Percentiles rank a stretch among this genome's conserved stretches.
Conservation (phyloP, 92 coral and sea anemone species). For the Galaxea fascicularis region DNA sequence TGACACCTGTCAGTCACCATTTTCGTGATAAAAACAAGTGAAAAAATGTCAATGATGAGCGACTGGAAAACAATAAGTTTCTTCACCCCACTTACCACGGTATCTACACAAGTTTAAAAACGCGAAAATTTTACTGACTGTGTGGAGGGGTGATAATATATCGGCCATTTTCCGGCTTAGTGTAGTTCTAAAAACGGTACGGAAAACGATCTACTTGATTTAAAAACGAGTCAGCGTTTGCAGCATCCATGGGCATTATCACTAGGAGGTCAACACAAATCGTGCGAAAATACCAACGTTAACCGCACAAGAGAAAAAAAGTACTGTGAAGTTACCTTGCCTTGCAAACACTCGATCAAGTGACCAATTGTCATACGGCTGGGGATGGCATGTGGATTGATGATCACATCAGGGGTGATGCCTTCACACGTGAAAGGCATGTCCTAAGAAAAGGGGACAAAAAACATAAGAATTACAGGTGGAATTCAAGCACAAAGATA, state of each 20-base stretch:
- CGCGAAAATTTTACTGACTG: no score
- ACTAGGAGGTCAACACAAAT: no score
- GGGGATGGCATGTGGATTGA: constrained; percentile 99
- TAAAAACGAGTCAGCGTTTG: no score
- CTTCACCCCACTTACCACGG: not conserved
- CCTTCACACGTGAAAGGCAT: constrained; percentile 99
- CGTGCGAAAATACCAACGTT: no score
- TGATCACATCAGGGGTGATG: constrained; percentile 94
- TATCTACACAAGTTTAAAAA: not conserved
- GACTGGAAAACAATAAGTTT: not conserved
- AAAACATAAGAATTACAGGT: not conserved
- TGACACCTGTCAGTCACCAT: constrained; percentile 76
- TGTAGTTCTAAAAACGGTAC: no score
- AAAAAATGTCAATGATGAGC: not conserved
- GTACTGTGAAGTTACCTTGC: constrained; percentile 71
- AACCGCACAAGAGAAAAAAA: no score
- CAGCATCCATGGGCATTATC: no score
- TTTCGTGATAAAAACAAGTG: not conserved
- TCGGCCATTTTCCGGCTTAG: no score
- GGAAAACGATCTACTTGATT: no score
- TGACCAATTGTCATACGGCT: constrained; percentile 99
- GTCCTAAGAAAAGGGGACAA: constrained; percentile 51
- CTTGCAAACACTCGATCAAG: constrained; percentile 97
- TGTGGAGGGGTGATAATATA: no score
- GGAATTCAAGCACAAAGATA: not conserved